phyloP scores from a whole-genome alignment of 2,113 vertebrate genomes.

The Orcinus orca region DNA sequence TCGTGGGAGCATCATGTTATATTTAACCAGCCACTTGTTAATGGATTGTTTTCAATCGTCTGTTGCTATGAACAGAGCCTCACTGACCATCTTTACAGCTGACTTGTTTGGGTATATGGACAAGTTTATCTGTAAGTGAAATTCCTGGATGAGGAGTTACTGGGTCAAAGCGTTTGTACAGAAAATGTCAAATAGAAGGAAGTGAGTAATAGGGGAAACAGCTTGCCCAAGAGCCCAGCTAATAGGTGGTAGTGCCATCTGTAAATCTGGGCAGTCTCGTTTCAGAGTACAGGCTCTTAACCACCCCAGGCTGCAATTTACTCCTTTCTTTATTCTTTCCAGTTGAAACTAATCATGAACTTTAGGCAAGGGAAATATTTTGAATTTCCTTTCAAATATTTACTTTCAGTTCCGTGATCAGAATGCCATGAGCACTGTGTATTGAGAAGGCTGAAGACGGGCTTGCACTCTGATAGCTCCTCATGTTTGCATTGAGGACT shows the following conservation, averaged over 20 bases:
- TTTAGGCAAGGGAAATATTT: neutral
- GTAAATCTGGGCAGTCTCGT: neutral
- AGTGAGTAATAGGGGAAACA: neutral
- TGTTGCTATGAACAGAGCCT: neutral
- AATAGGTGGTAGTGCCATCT: fast-evolving
- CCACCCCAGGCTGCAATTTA: fast-evolving
- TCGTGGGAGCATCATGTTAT: fast-evolving
- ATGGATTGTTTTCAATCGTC: neutral
- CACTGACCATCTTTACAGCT: neutral
- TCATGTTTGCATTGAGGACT: neutral
- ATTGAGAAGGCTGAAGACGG: neutral
- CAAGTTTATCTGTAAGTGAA: neutral
- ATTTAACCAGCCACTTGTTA: neutral
- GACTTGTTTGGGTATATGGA: neutral
- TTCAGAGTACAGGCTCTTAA: neutral
- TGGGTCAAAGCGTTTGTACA: neutral
- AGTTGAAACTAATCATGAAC: neutral
- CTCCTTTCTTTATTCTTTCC: neutral
- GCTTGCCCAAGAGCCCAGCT: neutral
- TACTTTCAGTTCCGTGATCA: neutral
- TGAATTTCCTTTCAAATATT: neutral
- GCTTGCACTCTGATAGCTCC: neutral
- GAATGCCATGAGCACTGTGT: neutral
- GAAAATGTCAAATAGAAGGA: neutral
- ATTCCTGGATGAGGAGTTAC: neutral